A percentile compares a stretch with the other conserved stretches of the same genome.
phyloP scores from a whole-genome alignment of 2,797 vertebrate species.

The Mus spretus region DNA sequence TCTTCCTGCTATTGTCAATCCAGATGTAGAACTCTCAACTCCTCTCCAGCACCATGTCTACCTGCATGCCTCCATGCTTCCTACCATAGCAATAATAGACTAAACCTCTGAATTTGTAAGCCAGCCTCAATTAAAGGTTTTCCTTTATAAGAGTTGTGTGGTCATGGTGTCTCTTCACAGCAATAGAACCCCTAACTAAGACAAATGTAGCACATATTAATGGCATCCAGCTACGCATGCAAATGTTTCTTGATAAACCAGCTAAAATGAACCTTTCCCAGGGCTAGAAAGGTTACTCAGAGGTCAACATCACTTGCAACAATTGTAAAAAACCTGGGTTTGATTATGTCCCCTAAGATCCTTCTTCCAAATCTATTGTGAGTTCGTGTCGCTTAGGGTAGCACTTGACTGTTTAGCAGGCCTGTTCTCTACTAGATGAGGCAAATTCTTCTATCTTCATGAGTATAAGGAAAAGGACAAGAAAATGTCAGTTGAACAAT shows the following conservation, averaged over 20 bases:
- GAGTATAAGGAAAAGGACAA: conserved; percentile 34
- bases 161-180: neutral
- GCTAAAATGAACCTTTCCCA: neutral
- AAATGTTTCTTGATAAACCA: neutral
- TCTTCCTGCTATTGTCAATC: neutral
- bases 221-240: neutral
- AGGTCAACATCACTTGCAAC: neutral
- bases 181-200: neutral
- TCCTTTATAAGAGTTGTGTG: neutral
- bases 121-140: neutral
- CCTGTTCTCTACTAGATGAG: neutral
- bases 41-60: neutral
- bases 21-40: neutral
- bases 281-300: neutral
- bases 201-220: neutral
- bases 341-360: neutral
- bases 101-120: neutral
- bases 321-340: neutral
- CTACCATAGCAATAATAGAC: neutral
- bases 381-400: neutral
- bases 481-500: conserved; percentile 11
- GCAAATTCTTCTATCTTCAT: neutral
- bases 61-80: neutral
- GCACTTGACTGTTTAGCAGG: neutral
- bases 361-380: neutral